phyloP scores from a whole-genome alignment of 2,113 vertebrate genomes.

The Orcinus orca region DNA sequence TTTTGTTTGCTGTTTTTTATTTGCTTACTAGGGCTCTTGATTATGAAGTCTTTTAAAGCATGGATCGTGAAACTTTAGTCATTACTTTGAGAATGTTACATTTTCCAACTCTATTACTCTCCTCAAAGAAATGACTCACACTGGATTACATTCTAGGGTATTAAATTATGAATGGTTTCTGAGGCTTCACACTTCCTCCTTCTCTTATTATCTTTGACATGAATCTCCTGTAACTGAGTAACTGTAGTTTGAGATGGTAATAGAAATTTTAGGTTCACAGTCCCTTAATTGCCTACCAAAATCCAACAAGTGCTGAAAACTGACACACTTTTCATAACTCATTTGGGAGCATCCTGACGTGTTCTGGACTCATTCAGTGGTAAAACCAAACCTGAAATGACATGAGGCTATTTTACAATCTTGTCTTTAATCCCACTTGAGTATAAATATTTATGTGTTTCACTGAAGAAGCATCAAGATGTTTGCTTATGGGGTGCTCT shows the following conservation, averaged over 20 bases:
- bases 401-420: slow-evolving; percentile 28
- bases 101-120: slow-evolving; percentile 5
- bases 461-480: slow-evolving; percentile 36
- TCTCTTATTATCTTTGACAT: slow-evolving; percentile 53
- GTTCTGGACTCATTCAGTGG: neutral
- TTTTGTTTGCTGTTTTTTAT: neutral
- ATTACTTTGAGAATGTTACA: slow-evolving; percentile 3
- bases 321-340: slow-evolving; percentile 43
- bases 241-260: slow-evolving; percentile 8
- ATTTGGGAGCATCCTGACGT: slow-evolving; percentile 6
- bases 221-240: slow-evolving; percentile 21
- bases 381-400: slow-evolving; percentile 33
- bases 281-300: slow-evolving; percentile 34
- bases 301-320: slow-evolving; percentile 20
- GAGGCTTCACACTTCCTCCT: slow-evolving; percentile 18
- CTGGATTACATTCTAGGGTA: slow-evolving; percentile 32
- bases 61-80: neutral
- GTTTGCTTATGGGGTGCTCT: neutral
- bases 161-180: slow-evolving; percentile 60
- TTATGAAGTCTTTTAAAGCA: neutral
- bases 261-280: slow-evolving; percentile 30
- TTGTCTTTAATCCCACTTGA: neutral
- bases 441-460: slow-evolving; percentile 57
- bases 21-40: neutral
- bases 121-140: neutral